A percentile compares a stretch with the other conserved stretches of the same genome.
These are phyloP conservation scores for Parochlus steinenii DNA, from an alignment of 2,888 invertebrate species.

Conservation along the genomic window DNA sequence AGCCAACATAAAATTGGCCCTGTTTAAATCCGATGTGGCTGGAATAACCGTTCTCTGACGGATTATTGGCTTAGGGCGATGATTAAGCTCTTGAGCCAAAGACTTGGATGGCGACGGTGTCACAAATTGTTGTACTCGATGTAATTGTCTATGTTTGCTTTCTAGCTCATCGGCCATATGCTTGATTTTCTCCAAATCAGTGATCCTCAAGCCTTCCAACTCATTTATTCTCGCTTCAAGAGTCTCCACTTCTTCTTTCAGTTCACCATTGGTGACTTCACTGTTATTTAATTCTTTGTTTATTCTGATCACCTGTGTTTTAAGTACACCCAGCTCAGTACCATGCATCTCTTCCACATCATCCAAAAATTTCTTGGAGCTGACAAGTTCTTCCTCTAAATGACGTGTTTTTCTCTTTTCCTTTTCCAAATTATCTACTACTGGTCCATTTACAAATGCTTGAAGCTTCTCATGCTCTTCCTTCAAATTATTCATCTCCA, in stretches of 20 bases:
- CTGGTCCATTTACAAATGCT: slow-evolving; percentile 29
- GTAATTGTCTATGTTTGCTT: too few species aligned
- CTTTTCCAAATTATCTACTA: slow-evolving; percentile 22
- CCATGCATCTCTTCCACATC: slow-evolving; percentile 32
- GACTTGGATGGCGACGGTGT: slow-evolving; percentile 2
- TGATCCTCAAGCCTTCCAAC: slow-evolving; percentile 36
- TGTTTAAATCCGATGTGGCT: too few species aligned
- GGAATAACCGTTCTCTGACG: slow-evolving; percentile 11
- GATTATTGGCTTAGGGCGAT: slow-evolving; percentile 2
- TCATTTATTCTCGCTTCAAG: slow-evolving; percentile 40
- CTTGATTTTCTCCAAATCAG: slow-evolving; percentile 38
- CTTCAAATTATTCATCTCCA: slow-evolving; percentile 33
- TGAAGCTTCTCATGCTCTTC: slow-evolving; percentile 36
- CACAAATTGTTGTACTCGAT: slow-evolving; percentile 34
- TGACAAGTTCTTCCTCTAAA: slow-evolving; percentile 33
- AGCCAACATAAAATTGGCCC: too few species aligned
- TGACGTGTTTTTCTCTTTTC: slow-evolving; percentile 27
- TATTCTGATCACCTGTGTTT: slow-evolving; percentile 35
- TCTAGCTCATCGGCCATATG: slow-evolving; percentile 41
- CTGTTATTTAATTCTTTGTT: slow-evolving; percentile 42
- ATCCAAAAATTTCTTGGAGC: slow-evolving; percentile 32
- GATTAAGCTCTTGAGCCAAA: slow-evolving; percentile 9
- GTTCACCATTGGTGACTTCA: slow-evolving; percentile 49
- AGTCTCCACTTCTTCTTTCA: slow-evolving; percentile 50
- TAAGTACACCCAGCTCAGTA: slow-evolving; percentile 34